These are phyloP conservation scores for Tylochromis polylepis DNA, from an alignment of 2,113 vertebrate genomes.

Conservation along the genomic window DNA sequence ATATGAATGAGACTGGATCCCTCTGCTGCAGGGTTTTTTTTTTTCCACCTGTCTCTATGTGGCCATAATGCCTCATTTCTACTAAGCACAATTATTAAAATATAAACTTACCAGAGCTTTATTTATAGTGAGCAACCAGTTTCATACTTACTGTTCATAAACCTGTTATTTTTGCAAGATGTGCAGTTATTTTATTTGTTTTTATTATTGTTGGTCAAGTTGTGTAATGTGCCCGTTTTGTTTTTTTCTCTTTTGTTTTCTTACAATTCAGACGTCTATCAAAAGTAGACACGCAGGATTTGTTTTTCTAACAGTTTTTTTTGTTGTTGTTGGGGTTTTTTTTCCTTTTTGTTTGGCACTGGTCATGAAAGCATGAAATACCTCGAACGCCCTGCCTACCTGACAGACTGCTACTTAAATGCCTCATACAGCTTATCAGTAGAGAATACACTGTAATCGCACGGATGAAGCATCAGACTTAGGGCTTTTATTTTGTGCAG, in stretches of 20 bases:
- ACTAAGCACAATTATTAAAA: constrained; percentile 34
- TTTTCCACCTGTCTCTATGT: background rate
- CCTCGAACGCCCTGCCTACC: constrained; percentile 55
- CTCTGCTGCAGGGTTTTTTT: background rate
- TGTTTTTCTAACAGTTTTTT: background rate
- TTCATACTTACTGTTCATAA: background rate
- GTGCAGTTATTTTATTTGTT: constrained; percentile 2
- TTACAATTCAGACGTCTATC: background rate
- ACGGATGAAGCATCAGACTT: background rate
- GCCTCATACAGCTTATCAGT: constrained; percentile 34
- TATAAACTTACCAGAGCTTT: background rate
- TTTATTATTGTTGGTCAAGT: background rate
- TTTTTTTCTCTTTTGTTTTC: background rate
- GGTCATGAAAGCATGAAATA: constrained; percentile 54
- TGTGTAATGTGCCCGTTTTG: background rate
- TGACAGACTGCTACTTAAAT: constrained; percentile 31
- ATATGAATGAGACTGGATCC: background rate
- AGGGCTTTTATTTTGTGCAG: background rate
- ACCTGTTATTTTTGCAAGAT: constrained; percentile 1
- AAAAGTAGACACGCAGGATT: background rate
- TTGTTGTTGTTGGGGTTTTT: too few species aligned
- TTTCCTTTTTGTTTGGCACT: constrained; percentile 30
- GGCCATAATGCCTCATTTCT: background rate
- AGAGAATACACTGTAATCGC: constrained; percentile 32
- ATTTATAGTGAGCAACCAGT: background rate